Conservation (phyloP, 2,113 vertebrate genomes). For the Daphoenositta chrysoptera region DNA sequence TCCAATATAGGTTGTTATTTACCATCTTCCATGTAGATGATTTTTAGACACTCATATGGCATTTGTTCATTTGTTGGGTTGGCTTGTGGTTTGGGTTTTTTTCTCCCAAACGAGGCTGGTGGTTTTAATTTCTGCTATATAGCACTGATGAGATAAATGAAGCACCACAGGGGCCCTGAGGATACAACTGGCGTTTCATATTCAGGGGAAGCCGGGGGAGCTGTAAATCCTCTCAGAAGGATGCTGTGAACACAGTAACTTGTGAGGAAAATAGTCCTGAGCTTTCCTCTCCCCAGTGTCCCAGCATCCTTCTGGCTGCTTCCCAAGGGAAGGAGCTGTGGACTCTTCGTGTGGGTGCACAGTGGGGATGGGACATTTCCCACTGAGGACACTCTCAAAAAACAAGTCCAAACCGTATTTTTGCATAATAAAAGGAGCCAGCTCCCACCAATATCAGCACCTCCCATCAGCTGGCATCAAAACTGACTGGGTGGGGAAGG, state of each 20-base stretch:
- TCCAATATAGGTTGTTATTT: background rate
- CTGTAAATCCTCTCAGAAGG: background rate
- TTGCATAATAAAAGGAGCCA: background rate
- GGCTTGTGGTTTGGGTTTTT: background rate
- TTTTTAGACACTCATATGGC: background rate
- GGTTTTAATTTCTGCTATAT: background rate
- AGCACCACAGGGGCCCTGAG: background rate
- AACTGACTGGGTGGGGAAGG: background rate
- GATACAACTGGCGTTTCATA: background rate
- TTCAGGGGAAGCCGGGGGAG: fast-evolving
- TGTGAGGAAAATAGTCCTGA: background rate
- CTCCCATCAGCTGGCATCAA: background rate
- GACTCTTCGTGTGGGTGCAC: fast-evolving
- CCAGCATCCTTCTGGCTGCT: background rate
- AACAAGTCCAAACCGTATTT: background rate
- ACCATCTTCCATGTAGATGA: background rate
- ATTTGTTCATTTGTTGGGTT: background rate
- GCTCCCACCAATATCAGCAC: background rate
- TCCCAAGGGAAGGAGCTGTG: background rate
- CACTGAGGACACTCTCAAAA: background rate
- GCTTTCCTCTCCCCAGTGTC: background rate
- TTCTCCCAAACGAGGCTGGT: background rate
- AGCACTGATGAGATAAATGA: background rate
- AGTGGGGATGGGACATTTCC: background rate
- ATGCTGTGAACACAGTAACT: background rate